A percentile compares a stretch with the other conserved stretches of the same genome.
These are phyloP conservation scores for Trinectes maculatus DNA, from an alignment of 2,113 vertebrate genomes.

Conservation along the genomic window DNA sequence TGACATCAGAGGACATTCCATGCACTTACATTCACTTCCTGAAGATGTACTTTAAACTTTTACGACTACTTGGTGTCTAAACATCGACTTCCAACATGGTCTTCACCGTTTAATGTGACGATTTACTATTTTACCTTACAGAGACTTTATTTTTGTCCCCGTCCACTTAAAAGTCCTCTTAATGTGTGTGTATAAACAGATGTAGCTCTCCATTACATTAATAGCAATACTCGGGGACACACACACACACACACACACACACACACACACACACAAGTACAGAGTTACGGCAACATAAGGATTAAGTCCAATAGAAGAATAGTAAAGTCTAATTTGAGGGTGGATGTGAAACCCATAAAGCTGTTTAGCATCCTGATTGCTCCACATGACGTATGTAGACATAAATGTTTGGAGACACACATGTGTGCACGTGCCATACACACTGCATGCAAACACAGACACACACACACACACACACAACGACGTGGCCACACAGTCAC, in stretches of 20 bases:
- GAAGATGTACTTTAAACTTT: too few species aligned
- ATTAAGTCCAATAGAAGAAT: conserved; percentile 28
- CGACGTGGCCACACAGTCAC: neutral
- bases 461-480: neutral
- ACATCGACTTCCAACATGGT: too few species aligned
- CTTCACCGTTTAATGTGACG: too few species aligned
- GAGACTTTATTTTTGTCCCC: too few species aligned
- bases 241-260: neutral
- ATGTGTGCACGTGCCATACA: neutral
- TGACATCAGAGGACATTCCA: neutral
- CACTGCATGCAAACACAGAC: neutral
- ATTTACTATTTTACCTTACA: too few species aligned
- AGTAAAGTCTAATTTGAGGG: conserved; percentile 30
- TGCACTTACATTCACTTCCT: neutral
- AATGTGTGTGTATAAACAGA: neutral
- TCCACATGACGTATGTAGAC: too few species aligned
- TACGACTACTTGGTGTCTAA: too few species aligned
- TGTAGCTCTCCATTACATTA: too few species aligned
- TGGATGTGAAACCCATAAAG: conserved; percentile 32
- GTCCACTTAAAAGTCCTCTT: too few species aligned
- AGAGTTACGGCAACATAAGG: neutral
- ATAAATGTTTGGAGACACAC: conserved; percentile 6
- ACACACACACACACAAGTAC: conserved; percentile 8
- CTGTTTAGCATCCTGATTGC: conserved; percentile 38
- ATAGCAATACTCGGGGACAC: neutral